phyloP scores from a whole-genome alignment of 1,140 invertebrate species.

The Ctenoplectra terminalis region DNA sequence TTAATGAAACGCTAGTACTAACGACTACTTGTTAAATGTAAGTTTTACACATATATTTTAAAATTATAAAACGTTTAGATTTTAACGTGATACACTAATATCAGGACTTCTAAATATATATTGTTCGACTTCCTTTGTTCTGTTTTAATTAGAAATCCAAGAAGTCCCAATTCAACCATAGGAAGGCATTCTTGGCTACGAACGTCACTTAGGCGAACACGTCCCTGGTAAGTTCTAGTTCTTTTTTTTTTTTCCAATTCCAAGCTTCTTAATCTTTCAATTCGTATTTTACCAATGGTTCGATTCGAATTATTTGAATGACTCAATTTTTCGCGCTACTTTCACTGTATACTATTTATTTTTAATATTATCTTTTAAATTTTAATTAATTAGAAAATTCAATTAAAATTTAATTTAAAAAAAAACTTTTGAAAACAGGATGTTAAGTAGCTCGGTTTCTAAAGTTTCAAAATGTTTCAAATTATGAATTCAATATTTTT shows the following conservation, averaged over 20 bases:
- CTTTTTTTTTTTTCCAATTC: background rate
- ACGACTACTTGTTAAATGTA: too few species aligned
- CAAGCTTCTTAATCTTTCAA: background rate
- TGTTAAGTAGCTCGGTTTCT: too few species aligned
- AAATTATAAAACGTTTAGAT: background rate
- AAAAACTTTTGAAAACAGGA: too few species aligned
- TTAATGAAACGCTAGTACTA: background rate
- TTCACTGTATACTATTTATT: too few species aligned
- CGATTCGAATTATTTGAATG: background rate
- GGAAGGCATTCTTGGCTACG: constrained; percentile 90
- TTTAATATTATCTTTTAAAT: too few species aligned
- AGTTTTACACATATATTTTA: too few species aligned
- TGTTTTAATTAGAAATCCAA: constrained; percentile 72
- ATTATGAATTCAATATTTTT: too few species aligned
- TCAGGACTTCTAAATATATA: background rate
- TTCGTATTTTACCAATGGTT: background rate
- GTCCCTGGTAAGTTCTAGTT: constrained; percentile 85
- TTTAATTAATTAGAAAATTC: too few species aligned
- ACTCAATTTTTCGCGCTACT: too few species aligned
- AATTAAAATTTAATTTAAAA: too few species aligned
- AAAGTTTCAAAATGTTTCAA: too few species aligned
- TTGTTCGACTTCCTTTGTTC: constrained; percentile 31
- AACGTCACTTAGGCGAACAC: constrained; percentile 89
- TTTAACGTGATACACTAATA: background rate
- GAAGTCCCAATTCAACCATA: constrained; percentile 82